Evolutionary conservation across 2,113 vertebrate species (phyloP), one percentile per base, ranked within the genome.

Genomic region (Hypanus sabinus): DNA sequence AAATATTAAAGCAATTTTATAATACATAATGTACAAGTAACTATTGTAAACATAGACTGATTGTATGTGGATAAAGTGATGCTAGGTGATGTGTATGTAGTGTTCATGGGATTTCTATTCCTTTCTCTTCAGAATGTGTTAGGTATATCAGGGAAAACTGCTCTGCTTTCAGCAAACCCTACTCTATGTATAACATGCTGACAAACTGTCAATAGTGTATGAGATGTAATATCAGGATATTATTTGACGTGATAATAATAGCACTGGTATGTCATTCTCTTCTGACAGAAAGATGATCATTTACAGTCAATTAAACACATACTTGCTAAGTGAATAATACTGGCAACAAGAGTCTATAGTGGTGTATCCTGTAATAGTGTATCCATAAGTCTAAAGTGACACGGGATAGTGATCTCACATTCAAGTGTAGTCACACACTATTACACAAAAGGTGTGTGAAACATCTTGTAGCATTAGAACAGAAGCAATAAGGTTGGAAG

Each of bases 181-280:
- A 60, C 4, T 55, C 22, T 60, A 60, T 87, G 46, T 87, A 87
- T 12, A 57, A 87, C 83, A 57, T 87, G 83, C 83, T 87, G 55
- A 60, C 83, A 87, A 46, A 60, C 46, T 22, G 38, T 87, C 83
- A 87, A 87, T 87, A 87, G 9, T 24, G 27, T 12, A 60, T 87
- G 83, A 87, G 24, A 87, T 60, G 83, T 87, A 83, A 83, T 83
- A 55, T 83, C 80, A 83, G 46, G 80, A 55, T 83, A 57, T 83
- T 83, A 87, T 60, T 46, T 60, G 55, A 87, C 14, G 55, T 12
- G 55, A 30, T 60, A 7, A 20, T 11, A 27, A 87, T 0, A 12
- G 24, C 24, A 55, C 22, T 87, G 83, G 83, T 22, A 24, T 87
- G 83, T 30, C 55, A 60, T 87, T 30, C 16, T 46, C 83, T 87